Conservation (phyloP, 2,113 vertebrate species). For the Conger conger region DNA sequence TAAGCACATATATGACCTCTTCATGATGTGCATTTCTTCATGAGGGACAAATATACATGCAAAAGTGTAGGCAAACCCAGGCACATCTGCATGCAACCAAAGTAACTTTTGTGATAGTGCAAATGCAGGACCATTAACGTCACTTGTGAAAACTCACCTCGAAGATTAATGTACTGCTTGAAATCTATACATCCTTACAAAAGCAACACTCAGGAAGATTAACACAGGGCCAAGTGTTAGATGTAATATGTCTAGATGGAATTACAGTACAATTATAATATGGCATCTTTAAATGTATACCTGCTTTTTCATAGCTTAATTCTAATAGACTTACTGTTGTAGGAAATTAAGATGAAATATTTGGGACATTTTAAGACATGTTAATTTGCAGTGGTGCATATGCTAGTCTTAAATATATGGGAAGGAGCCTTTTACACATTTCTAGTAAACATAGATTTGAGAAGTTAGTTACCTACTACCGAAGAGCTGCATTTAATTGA, state of each 20-base stretch:
- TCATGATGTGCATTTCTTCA: background rate
- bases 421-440: background rate
- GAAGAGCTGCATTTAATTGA: background rate
- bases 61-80: background rate
- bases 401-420: background rate
- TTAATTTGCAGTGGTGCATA: background rate
- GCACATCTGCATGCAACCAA: background rate
- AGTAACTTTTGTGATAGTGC: slow-evolving; percentile 4
- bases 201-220: background rate
- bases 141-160: background rate
- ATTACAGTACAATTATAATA: too few species aligned
- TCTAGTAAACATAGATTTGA: background rate
- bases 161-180: background rate
- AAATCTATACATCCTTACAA: background rate
- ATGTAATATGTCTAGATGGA: too few species aligned
- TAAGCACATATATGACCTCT: background rate
- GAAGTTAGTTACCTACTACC: background rate
- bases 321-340: too few species aligned
- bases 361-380: too few species aligned
- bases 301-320: too few species aligned
- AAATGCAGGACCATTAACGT: background rate
- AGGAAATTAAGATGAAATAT: too few species aligned
- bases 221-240: background rate
- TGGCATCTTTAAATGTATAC: too few species aligned
- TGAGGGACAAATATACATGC: background rate